Percentiles rank a stretch among this genome's conserved stretches.
phyloP scores from a whole-genome alignment of 2,113 vertebrate genomes.

The Callopanchax toddi region DNA sequence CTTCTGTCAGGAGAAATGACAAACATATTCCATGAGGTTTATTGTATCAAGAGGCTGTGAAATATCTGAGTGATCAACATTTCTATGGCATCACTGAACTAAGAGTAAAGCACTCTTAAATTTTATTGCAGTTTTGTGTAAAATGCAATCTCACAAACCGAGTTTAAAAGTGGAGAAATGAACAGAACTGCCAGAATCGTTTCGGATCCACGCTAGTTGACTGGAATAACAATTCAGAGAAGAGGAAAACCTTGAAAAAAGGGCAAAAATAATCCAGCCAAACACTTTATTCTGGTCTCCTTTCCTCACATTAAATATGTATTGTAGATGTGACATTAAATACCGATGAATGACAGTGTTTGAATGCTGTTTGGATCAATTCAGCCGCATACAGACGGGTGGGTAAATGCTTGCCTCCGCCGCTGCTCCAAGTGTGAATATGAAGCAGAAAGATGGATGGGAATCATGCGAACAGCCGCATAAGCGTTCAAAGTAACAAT shows the following conservation, averaged over 20 bases:
- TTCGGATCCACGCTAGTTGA: not conserved
- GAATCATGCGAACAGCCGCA: too few relatives aligned
- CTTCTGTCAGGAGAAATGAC: constrained; percentile 16
- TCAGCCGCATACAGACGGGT: too few relatives aligned
- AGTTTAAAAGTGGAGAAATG: not conserved
- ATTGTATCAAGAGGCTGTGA: constrained; percentile 25
- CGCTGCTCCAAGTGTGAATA: too few relatives aligned
- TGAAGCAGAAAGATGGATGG: too few relatives aligned
- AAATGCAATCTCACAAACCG: not conserved
- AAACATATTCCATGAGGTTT: constrained; percentile 33
- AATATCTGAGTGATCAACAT: constrained; percentile 23
- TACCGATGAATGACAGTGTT: not conserved
- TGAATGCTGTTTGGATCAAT: too few relatives aligned
- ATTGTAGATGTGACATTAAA: not conserved
- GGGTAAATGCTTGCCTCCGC: too few relatives aligned
- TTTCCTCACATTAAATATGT: not conserved
- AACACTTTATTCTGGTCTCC: constrained; percentile 3
- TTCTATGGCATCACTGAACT: constrained; percentile 9
- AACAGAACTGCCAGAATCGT: not conserved
- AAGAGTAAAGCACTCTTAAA: constrained; percentile 1
- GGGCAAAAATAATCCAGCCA: not conserved
- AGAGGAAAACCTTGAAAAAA: constrained; percentile 1
- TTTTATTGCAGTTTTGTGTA: not conserved
- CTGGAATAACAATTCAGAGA: constrained; percentile 34
- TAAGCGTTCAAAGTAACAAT: too few relatives aligned